A percentile compares a stretch with the other conserved stretches of the same genome.
Evolutionary conservation across 2,888 invertebrate species (phyloP).

Genomic region (Agonopterix heracliana): DNA sequence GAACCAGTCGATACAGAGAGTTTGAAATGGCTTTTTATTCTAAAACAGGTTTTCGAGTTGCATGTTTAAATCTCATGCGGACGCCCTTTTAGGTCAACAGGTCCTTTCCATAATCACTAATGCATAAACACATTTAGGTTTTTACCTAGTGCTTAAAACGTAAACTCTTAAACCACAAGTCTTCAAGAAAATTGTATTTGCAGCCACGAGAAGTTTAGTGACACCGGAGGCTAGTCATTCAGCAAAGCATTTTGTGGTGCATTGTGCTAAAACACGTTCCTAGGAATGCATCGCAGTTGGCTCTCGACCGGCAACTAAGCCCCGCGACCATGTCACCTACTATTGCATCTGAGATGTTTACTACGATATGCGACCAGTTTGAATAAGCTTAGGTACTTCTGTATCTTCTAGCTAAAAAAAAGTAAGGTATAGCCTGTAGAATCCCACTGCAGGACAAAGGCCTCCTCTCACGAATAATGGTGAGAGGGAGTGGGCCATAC

Average conservation of each 20-base stretch:
- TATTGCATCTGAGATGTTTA: slow-evolving; percentile 26
- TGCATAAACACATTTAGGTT: neutral
- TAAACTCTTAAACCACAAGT: no score
- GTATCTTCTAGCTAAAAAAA: no score
- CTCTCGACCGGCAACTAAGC: slow-evolving; percentile 3
- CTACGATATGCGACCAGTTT: slow-evolving; percentile 30
- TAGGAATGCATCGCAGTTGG: slow-evolving; percentile 42
- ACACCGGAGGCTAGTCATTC: slow-evolving; percentile 11
- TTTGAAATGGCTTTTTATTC: slow-evolving; percentile 10
- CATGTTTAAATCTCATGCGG: slow-evolving; percentile 28
- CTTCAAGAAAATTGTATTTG: no score
- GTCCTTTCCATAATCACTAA: slow-evolving; percentile 15
- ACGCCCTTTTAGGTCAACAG: slow-evolving; percentile 27
- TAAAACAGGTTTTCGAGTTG: slow-evolving; percentile 49
- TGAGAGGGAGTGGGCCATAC: no score
- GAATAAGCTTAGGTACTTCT: neutral
- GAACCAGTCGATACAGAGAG: slow-evolving; percentile 28
- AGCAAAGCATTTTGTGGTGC: slow-evolving; percentile 23
- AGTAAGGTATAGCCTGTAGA: no score
- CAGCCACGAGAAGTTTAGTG: slow-evolving; percentile 11
- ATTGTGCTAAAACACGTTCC: slow-evolving; percentile 57
- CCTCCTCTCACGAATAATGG: no score
- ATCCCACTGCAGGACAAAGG: no score
- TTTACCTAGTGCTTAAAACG: no score
- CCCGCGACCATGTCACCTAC: slow-evolving; percentile 2